Percentiles rank a stretch among this genome's conserved stretches.
Evolutionary conservation across 2,797 vertebrate species (phyloP).

Genomic region (Alcedo atthis): DNA sequence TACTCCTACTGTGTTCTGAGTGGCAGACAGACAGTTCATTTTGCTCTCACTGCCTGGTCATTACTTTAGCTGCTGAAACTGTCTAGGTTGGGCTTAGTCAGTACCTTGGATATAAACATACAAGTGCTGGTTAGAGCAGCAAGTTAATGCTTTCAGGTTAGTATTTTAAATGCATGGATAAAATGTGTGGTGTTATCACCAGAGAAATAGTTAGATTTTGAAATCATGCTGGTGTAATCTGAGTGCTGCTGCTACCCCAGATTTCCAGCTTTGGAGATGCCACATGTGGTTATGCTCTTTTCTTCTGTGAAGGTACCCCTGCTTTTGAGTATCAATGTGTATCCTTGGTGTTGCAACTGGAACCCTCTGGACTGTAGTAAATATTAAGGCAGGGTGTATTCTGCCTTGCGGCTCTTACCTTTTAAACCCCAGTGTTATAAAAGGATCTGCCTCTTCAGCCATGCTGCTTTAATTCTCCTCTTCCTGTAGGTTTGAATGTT

Average conservation of each 20-base stretch:
- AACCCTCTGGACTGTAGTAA: slow-evolving; percentile 47
- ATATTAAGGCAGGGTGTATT: neutral
- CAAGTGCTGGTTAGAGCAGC: neutral
- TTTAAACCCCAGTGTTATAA: neutral
- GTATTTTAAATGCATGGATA: neutral
- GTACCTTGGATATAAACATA: neutral
- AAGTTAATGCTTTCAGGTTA: neutral
- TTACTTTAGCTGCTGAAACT: neutral
- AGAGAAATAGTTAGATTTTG: slow-evolving; percentile 2
- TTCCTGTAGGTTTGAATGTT: neutral
- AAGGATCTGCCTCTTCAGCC: neutral
- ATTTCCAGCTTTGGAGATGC: neutral
- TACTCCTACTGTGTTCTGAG: neutral
- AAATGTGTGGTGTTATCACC: neutral
- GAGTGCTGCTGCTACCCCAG: slow-evolving; percentile 11
- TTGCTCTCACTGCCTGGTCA: neutral
- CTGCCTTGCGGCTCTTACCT: neutral
- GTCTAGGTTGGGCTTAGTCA: neutral
- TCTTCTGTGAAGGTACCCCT: neutral
- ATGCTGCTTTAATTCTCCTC: neutral
- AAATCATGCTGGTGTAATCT: neutral
- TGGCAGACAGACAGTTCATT: neutral
- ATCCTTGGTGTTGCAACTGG: slow-evolving; percentile 55
- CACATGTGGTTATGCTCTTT: neutral
- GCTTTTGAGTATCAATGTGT: neutral